Conservation (phyloP, 2,113 vertebrate genomes). For the Choloepus hoffmanni region DNA sequence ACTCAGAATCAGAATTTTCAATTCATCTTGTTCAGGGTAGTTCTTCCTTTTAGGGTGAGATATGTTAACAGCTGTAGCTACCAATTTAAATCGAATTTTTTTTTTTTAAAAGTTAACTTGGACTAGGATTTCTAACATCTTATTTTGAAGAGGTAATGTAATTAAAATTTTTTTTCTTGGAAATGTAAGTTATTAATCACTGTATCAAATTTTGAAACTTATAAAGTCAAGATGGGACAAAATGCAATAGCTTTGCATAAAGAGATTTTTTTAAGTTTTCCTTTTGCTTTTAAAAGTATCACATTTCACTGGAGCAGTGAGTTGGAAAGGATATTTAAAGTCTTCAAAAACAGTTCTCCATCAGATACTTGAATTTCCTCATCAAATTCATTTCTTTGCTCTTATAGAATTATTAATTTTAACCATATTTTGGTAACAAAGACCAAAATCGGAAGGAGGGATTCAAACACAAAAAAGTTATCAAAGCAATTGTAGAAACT, state of each 20-base stretch:
- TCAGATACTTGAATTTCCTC: conserved; percentile 37
- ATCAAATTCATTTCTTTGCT: conserved; percentile 64
- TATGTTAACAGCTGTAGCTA: conserved; percentile 66
- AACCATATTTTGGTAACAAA: conserved; percentile 33
- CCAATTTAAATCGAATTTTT: conserved; percentile 73
- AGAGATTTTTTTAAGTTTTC: conserved; percentile 72
- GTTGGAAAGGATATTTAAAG: conserved; percentile 1
- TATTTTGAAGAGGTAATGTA: conserved; percentile 77
- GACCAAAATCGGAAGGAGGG: conserved; percentile 46
- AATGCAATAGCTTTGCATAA: conserved; percentile 62
- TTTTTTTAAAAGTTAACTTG: conserved; percentile 84
- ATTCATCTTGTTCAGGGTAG: conserved; percentile 62
- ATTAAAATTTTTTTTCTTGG: conserved; percentile 73
- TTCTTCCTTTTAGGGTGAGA: conserved; percentile 74
- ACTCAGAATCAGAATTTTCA: conserved; percentile 60
- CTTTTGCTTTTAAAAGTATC: conserved; percentile 59
- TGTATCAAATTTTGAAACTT: conserved; percentile 75
- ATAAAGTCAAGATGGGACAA: conserved; percentile 67
- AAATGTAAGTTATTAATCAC: conserved; percentile 77
- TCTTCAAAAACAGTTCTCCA: conserved; percentile 31
- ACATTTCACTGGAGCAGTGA: conserved; percentile 72
- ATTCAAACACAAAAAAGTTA: conserved; percentile 66
- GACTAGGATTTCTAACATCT: conserved; percentile 84
- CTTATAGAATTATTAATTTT: conserved; percentile 77
- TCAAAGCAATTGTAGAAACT: conserved; percentile 55